A percentile compares a stretch with the other conserved stretches of the same genome.
These are phyloP conservation scores for Delphinus delphis DNA, from an alignment of 2,113 vertebrate species.

Conservation along the genomic window DNA sequence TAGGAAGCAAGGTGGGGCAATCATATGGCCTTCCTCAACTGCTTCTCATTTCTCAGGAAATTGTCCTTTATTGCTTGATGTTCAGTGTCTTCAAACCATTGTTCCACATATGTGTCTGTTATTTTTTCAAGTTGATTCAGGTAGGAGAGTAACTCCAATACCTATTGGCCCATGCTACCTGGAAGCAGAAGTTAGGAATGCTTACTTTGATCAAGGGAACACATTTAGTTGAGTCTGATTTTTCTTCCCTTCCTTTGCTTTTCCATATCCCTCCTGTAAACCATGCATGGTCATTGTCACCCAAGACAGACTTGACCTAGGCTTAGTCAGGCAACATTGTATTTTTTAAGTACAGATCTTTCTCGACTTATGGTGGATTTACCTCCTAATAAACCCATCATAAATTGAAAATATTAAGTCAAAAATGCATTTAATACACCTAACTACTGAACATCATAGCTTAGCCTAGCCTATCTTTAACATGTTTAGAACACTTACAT, in stretches of 20 bases:
- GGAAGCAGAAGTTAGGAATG: slow-evolving; percentile 10
- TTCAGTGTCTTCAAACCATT: not conserved
- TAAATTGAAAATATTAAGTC: not conserved
- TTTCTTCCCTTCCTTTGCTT: not conserved
- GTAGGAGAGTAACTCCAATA: not conserved
- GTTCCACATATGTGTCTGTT: not conserved
- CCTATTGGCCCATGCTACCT: not conserved
- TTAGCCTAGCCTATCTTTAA: not conserved
- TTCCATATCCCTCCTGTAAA: not conserved
- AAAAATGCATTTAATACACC: not conserved
- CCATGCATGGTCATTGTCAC: not conserved
- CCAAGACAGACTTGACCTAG: not conserved
- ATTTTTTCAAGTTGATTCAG: not conserved
- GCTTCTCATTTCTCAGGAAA: slow-evolving; percentile 16
- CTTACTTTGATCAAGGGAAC: not conserved
- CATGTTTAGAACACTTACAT: not conserved
- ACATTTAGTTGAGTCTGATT: not conserved
- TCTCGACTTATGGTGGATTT: not conserved
- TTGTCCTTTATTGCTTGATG: not conserved
- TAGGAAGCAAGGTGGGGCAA: not conserved
- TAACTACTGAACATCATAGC: not conserved
- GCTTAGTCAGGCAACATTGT: not conserved
- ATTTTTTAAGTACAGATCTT: not conserved
- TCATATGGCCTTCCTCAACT: not conserved
- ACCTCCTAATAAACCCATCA: not conserved